Evolutionary conservation across 2,888 invertebrate genomes (phyloP), one percentile per base, ranked within the genome.

Genomic region (Xiphydria camelus): DNA sequence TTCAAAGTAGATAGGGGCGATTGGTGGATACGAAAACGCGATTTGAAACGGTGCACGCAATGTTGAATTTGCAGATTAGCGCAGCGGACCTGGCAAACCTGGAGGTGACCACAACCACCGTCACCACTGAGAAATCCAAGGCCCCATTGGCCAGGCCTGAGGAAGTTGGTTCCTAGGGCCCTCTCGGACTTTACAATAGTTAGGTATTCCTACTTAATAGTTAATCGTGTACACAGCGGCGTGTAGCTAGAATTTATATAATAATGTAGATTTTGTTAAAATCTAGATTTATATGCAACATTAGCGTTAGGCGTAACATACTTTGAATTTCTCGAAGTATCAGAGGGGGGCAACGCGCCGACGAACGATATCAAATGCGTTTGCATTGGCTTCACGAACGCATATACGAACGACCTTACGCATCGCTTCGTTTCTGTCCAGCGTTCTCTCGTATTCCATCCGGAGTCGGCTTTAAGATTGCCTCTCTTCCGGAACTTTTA

Each of bases 71-170:
- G 10, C 63, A 75, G 75, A 70, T 74, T 73, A 75, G 66, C 50
- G 67, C 73, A 17, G 70, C 74, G 20, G 74, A 75, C 53, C 62
- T 74, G 53, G 72, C 69, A 19, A 75, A 74, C 38, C 58, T 74
- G 52, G 72, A 73, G 41, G 67, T 71, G 26, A 72, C 72, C 15
- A 71, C 70, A 25, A 71, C 71, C 19, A 74, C 70, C 14, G 58
- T 57, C 34, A 73, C 72, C 12, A 73, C 71, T 7, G 74, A 73
- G 57, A 74, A 73, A 41, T 68, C 73, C 4, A 75, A 74, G 58
- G 68, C 71, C 21, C 71, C 74, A 33, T 57, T 73, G 49, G 68
- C 73, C 21, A 68, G 71, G 64, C 67, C 74, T 32, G 74, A 75
- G 46, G 71, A 75, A 53, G 70, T 75, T 38, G 69, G 70, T 45